These are phyloP conservation scores for Ptychobarbus kaznakovi DNA, from an alignment of 2,797 vertebrate species.

Conservation along the genomic window DNA sequence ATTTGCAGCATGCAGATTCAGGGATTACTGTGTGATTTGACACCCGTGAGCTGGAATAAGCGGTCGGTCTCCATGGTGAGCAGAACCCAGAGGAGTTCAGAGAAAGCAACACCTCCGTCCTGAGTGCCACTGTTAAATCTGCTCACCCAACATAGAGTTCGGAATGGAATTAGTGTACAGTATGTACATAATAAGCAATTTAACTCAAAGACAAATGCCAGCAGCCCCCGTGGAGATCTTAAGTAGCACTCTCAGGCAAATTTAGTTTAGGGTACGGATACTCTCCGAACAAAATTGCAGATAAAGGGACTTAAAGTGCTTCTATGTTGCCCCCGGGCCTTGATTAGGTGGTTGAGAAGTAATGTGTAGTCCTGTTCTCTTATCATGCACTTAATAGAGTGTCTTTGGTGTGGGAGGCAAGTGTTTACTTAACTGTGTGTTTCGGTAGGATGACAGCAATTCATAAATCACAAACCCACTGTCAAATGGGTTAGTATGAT, in stretches of 20 bases:
- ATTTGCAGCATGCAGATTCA: slow-evolving; percentile 18
- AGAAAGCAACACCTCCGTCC: slow-evolving; percentile 10
- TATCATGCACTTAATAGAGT: slow-evolving; percentile 32
- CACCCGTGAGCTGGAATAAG: slow-evolving; percentile 34
- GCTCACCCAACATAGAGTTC: slow-evolving; percentile 17
- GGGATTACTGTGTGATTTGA: slow-evolving; percentile 34
- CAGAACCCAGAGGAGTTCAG: slow-evolving; percentile 16
- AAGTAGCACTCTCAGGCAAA: slow-evolving; percentile 31
- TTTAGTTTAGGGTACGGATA: slow-evolving; percentile 23
- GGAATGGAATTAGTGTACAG: slow-evolving; percentile 33
- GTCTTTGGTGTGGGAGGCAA: slow-evolving; percentile 38
- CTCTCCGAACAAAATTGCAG: slow-evolving; percentile 29
- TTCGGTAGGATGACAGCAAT: slow-evolving; percentile 27
- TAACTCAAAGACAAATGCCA: slow-evolving; percentile 36
- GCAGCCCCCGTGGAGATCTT: slow-evolving; percentile 26
- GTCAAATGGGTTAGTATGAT: slow-evolving; percentile 14
- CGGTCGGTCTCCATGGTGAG: slow-evolving; percentile 24
- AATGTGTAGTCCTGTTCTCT: slow-evolving; percentile 44
- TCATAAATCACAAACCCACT: slow-evolving; percentile 44
- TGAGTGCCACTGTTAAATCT: slow-evolving; percentile 17
- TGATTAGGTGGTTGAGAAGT: slow-evolving; percentile 43
- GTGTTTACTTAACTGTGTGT: slow-evolving; percentile 34
- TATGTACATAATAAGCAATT: slow-evolving; percentile 45
- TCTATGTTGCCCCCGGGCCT: slow-evolving; percentile 30
- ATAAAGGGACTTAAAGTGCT: slow-evolving; percentile 32